These are phyloP conservation scores for Bubo blakistoni DNA, from an alignment of 2,113 vertebrate genomes.

Conservation along the genomic window DNA sequence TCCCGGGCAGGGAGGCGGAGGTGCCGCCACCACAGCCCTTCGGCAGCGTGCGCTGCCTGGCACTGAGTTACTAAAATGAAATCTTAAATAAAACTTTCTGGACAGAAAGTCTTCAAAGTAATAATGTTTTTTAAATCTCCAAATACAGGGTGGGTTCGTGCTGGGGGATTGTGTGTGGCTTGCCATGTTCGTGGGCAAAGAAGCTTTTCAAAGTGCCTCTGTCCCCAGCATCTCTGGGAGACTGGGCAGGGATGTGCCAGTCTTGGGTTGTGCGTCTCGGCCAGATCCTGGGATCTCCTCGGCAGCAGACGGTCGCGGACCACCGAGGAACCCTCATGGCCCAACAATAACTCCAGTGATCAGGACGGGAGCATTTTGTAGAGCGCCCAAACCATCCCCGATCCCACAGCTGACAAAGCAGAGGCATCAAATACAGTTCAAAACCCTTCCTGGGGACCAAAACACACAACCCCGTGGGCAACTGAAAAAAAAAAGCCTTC, in stretches of 20 bases:
- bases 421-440: not conserved
- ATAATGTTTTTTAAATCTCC: not conserved
- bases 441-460: not conserved
- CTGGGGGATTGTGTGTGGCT: not conserved
- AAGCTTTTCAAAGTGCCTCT: not conserved
- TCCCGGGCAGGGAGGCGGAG: not conserved
- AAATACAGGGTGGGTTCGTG: fast-evolving
- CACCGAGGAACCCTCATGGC: not conserved
- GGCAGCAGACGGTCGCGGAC: fast-evolving
- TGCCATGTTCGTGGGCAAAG: fast-evolving
- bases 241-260: not conserved
- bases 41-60: not conserved
- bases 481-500: not conserved
- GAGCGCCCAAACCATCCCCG: not conserved
- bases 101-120: not conserved
- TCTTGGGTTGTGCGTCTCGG: not conserved
- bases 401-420: not conserved
- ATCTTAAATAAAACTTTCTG: not conserved
- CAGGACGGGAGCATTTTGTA: not conserved
- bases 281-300: not conserved
- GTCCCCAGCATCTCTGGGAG: not conserved
- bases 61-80: not conserved
- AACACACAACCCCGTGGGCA: no score
- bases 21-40: not conserved
- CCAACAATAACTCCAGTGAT: not conserved